Evolutionary conservation across 2,888 invertebrate species (phyloP), one percentile per base, ranked within the genome.

Genomic region (Nemurella pictetii): DNA sequence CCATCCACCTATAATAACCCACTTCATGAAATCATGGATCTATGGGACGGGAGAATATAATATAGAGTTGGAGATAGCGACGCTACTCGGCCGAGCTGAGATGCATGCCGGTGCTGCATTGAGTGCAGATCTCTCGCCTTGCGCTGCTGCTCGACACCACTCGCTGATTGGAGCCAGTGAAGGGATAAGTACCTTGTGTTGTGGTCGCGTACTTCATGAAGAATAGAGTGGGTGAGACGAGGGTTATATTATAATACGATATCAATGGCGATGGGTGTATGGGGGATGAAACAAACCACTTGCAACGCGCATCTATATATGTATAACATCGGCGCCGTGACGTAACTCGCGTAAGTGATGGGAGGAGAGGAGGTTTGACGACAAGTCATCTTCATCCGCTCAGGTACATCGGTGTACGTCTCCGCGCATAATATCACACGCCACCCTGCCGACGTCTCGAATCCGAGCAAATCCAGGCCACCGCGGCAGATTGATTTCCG

Each of bases 1-100:
- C 75, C 75, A 75, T 75, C 75, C 75, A 27, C 28, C 75, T 75
- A 75, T 75, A 75, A 75, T 28, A 75, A 75, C 75, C 75, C 75
- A 20, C 75, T 75, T 75, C 27, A 75, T 75, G 28, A 75, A 27
- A 75, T 28, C 55, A 20, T 55, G 55, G 55, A 55, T 20, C 15
- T 55, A 15, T 55, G 9, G 55, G 55, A 55, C 20, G 55, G 55
- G 20, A 55, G 55, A 55, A 7, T 12, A 3, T 20, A 20, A 12
- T 55, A 55, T n/a, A n/a, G n/a, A n/a, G n/a, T n/a, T n/a, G n/a
- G 55, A 55, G 9, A 55, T 55, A 55, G 15, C 55, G 15, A 2
- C 9, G 9, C 55, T 3, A 20, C 55, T 55, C 55, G n/a, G n/a
- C n/a, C n/a, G n/a, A n/a, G n/a, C n/a, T n/a, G n/a, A n/a, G n/a